Conservation (phyloP, 2,113 vertebrate genomes). For the Cyanoramphus novaezelandiae region DNA sequence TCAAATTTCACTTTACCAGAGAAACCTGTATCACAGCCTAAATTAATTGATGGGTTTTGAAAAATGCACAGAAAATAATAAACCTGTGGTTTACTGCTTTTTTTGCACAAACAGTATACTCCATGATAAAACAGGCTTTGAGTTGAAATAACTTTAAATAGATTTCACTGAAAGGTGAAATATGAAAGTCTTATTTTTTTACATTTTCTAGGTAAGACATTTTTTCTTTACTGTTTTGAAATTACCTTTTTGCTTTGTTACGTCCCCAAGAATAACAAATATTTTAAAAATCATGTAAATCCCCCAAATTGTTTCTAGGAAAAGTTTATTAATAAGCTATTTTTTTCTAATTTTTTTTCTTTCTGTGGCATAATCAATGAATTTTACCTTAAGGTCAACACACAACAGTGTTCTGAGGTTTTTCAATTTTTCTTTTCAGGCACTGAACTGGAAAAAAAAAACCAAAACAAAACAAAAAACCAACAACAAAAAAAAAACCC, state of each 20-base stretch:
- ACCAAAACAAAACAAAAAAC: no score
- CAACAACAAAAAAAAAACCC: neutral
- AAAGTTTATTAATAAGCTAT: neutral
- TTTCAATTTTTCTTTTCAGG: neutral
- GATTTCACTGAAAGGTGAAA: neutral
- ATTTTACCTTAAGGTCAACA: neutral
- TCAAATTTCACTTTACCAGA: neutral
- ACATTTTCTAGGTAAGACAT: neutral
- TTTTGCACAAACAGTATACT: neutral
- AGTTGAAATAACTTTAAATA: neutral
- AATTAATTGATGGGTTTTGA: neutral
- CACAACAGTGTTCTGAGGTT: rapidly evolving
- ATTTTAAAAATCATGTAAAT: neutral
- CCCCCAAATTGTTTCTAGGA: neutral
- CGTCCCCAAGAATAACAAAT: neutral
- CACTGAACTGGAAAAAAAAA: neutral
- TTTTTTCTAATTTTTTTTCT: neutral
- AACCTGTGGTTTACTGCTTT: neutral
- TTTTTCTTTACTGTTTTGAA: neutral
- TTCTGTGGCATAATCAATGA: neutral
- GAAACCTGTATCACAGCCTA: neutral
- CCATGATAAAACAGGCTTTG: neutral
- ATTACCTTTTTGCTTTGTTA: neutral
- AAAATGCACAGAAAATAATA: neutral
- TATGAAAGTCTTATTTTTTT: neutral